A percentile compares a stretch with the other conserved stretches of the same genome.
These are phyloP conservation scores for Callionymus lyra DNA, from an alignment of 2,113 vertebrate species.

Conservation along the genomic window DNA sequence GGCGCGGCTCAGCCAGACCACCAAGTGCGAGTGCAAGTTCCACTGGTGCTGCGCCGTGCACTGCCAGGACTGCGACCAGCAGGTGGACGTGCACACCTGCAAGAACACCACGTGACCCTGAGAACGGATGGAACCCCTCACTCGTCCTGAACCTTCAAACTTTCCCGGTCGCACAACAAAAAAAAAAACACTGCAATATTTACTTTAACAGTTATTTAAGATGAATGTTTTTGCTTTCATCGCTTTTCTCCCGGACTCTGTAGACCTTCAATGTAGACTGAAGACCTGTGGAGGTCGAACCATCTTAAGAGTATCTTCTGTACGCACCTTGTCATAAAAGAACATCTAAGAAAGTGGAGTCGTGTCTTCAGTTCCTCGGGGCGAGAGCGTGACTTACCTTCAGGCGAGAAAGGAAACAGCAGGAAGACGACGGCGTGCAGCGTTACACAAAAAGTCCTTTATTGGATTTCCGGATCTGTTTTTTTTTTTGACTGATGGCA, in stretches of 20 bases:
- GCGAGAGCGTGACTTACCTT: background rate
- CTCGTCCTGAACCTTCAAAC: too few relatives aligned
- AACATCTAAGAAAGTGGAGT: background rate
- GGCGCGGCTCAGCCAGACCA: slow-evolving; percentile 74
- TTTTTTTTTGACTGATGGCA: slow-evolving; percentile 76
- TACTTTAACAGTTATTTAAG: too few relatives aligned
- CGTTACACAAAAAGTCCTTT: slow-evolving; percentile 92
- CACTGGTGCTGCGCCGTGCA: slow-evolving; percentile 91
- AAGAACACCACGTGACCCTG: slow-evolving; percentile 75
- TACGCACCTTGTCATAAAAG: background rate
- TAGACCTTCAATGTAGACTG: too few relatives aligned
- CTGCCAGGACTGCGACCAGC: slow-evolving; percentile 87
- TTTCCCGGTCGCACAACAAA: too few relatives aligned
- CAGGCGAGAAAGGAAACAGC: slow-evolving; percentile 14
- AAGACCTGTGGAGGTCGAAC: too few relatives aligned
- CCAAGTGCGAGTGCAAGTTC: slow-evolving; percentile 93
- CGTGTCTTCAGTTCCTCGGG: background rate
- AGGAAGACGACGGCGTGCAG: slow-evolving; percentile 54
- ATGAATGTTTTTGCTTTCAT: too few relatives aligned
- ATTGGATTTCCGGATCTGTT: slow-evolving; percentile 68
- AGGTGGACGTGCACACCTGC: slow-evolving; percentile 87
- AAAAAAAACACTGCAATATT: too few relatives aligned
- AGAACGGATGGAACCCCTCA: background rate
- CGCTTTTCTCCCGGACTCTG: too few relatives aligned
- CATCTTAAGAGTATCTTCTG: too few relatives aligned